Percentiles rank a stretch among this genome's conserved stretches.
These are phyloP conservation scores for Dromaius novaehollandiae DNA, from an alignment of 2,113 vertebrate genomes.

Conservation along the genomic window DNA sequence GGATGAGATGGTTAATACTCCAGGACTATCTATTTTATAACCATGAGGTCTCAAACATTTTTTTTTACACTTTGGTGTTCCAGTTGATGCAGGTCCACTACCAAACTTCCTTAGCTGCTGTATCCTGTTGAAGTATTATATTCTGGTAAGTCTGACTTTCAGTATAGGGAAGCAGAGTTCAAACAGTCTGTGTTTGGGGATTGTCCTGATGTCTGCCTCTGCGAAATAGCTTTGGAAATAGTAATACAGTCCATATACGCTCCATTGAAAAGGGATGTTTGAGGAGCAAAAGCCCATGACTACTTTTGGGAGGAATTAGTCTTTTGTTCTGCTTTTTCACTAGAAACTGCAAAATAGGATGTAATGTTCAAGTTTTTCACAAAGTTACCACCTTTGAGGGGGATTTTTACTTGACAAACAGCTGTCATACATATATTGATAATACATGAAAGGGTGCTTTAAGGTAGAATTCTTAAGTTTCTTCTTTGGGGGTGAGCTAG, in stretches of 20 bases:
- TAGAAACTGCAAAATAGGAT: not conserved
- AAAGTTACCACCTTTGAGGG: not conserved
- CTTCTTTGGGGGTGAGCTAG: not conserved
- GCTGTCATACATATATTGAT: not conserved
- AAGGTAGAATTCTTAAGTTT: not conserved
- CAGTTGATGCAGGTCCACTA: not conserved
- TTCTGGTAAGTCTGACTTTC: not conserved
- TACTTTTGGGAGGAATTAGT: not conserved
- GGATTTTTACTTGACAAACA: not conserved
- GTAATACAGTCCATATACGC: not conserved
- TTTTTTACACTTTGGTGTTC: not conserved
- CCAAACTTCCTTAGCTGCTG: not conserved
- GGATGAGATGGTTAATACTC: not conserved
- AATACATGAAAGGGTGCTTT: not conserved
- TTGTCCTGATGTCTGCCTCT: not conserved
- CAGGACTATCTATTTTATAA: not conserved
- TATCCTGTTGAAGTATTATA: fast-evolving
- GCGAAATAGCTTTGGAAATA: not conserved
- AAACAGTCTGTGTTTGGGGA: not conserved
- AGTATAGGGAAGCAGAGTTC: not conserved
- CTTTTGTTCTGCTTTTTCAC: not conserved
- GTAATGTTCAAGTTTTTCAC: not conserved
- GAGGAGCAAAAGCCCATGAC: not conserved
- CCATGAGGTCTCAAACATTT: not conserved
- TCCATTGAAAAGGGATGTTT: not conserved